Evolutionary conservation across 1,140 invertebrate species (phyloP).

Genomic region (Anoplolepis gracilipes): DNA sequence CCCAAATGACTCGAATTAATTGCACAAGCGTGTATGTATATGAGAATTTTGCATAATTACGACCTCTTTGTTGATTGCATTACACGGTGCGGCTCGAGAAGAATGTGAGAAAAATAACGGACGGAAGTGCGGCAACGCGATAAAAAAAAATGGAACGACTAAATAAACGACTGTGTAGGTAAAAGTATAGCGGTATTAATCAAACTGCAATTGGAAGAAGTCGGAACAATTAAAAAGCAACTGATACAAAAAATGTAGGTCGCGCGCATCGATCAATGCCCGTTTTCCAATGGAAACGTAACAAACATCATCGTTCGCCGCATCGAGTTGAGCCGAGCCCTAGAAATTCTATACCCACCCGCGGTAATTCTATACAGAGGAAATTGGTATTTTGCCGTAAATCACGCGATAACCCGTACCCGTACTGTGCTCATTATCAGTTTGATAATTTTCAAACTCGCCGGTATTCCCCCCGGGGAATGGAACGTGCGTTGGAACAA

Average conservation of each 20-base stretch:
- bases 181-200: constrained; percentile 41
- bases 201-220: constrained; percentile 36
- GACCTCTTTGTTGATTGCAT: constrained; percentile 35
- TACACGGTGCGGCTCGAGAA: constrained; percentile 22
- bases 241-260: constrained; percentile 59
- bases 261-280: constrained; percentile 62
- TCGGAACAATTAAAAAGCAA: constrained; percentile 58
- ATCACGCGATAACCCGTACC: constrained; percentile 47
- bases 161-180: constrained; percentile 32
- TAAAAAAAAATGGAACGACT: background rate
- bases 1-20: constrained; percentile 28
- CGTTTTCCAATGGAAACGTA: constrained; percentile 47
- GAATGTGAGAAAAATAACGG: constrained; percentile 37
- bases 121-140: constrained; percentile 10
- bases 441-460: constrained; percentile 70
- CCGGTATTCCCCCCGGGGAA: constrained; percentile 39
- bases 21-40: constrained; percentile 34
- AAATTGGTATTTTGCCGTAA: constrained; percentile 68
- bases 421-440: constrained; percentile 63
- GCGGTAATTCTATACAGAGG: constrained; percentile 59
- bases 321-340: background rate
- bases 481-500: constrained; percentile 46
- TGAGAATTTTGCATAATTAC: constrained; percentile 36
- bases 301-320: constrained; percentile 33
- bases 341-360: constrained; percentile 36